Percentiles rank a stretch among this genome's conserved stretches.
Conservation (phyloP, 2,113 vertebrate species). For the Arvicanthis niloticus region DNA sequence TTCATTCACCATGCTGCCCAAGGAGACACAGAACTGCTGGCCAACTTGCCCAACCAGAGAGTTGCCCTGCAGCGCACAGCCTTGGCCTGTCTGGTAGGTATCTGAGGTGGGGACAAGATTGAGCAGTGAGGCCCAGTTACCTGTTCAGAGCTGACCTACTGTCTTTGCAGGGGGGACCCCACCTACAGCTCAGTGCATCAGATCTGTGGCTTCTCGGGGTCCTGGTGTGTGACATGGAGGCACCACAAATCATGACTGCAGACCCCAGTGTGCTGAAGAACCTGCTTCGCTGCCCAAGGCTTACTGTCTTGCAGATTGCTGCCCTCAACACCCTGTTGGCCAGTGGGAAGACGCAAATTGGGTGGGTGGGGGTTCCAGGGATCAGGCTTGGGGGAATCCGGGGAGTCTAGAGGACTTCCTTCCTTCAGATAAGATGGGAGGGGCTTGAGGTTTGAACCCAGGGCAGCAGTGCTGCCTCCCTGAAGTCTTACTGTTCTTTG, state of each 20-base stretch:
- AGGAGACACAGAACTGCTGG: constrained; percentile 80
- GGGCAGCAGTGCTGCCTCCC: not conserved
- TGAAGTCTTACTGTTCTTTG: not conserved
- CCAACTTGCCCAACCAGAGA: constrained; percentile 77
- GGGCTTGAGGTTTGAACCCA: not conserved
- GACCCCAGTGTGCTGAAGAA: constrained; percentile 72
- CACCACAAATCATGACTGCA: constrained; percentile 4
- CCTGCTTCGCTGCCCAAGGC: constrained; percentile 78
- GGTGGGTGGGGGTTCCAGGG: constrained; percentile 70
- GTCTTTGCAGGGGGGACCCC: constrained; percentile 64
- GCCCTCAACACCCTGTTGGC: constrained; percentile 81
- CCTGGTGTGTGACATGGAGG: constrained; percentile 83
- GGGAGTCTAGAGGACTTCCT: too few species aligned
- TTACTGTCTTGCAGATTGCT: constrained; percentile 6
- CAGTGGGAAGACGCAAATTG: not conserved
- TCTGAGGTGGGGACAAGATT: fast-evolving
- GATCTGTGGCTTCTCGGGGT: constrained; percentile 76
- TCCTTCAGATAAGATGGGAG: not conserved
- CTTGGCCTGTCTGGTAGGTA: constrained; percentile 80
- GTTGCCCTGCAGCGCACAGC: constrained; percentile 67
- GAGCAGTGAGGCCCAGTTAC: not conserved
- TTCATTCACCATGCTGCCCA: constrained; percentile 76
- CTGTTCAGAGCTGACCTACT: not conserved
- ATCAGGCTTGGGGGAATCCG: not conserved
- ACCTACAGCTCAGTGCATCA: constrained; percentile 18